Percentiles rank a stretch among this genome's conserved stretches.
phyloP scores from a whole-genome alignment of 2,888 invertebrate genomes.

The Hetaerina titia region DNA sequence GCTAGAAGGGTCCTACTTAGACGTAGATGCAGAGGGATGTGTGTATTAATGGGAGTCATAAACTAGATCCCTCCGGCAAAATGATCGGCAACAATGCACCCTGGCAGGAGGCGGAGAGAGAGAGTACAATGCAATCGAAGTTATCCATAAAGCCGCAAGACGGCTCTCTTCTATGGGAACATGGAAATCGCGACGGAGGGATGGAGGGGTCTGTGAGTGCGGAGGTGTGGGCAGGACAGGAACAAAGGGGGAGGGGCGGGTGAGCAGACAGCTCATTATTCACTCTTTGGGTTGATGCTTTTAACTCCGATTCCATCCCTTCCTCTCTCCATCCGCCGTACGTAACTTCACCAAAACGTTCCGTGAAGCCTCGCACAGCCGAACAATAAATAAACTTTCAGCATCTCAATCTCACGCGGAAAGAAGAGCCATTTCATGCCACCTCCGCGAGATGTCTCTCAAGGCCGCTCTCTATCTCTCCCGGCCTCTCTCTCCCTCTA shows the following conservation, averaged over 20 bases:
- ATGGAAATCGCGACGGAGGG: background rate
- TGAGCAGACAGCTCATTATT: conserved; percentile 40
- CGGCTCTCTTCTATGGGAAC: background rate
- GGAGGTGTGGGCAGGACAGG: background rate
- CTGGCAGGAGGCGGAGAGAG: background rate
- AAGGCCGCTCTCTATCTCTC: background rate
- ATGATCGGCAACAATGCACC: background rate
- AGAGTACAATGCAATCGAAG: background rate
- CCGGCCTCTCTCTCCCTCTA: too few relatives aligned
- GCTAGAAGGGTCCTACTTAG: too few relatives aligned
- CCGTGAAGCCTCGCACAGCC: background rate
- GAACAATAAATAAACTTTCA: conserved; percentile 29
- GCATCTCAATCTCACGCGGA: background rate
- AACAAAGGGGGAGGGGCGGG: background rate
- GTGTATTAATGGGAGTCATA: background rate
- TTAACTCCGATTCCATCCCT: conserved; percentile 34
- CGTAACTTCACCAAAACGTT: background rate
- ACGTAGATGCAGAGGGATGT: background rate
- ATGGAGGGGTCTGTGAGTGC: background rate
- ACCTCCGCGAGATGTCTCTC: background rate
- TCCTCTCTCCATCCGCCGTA: background rate
- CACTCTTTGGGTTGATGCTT: conserved; percentile 35
- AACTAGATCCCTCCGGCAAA: background rate
- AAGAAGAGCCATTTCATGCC: background rate
- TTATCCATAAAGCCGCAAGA: background rate